Base-by-base conservation (phyloP, 2,113 vertebrate species). In the Leptobrachium ailaonicum region DNA sequence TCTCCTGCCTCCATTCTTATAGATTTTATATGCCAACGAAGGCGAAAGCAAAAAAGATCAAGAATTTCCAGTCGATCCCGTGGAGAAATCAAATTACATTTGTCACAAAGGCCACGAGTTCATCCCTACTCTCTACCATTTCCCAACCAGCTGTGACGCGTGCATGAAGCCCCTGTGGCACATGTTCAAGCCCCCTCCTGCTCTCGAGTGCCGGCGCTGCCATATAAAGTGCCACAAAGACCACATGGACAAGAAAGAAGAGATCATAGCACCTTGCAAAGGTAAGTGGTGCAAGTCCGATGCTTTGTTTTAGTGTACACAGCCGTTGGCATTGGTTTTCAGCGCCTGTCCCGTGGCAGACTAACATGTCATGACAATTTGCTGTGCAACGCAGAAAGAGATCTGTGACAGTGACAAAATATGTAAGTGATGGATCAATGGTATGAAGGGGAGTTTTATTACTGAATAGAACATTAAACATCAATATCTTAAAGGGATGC, bases 141-240 rank as follows among this genome's bases (percentile, higher is more conserved):
- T 99, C 82, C 97, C 97, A 76, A 96, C 97, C 79, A 98, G 96
- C 92, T 99, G 98, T 78, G 97, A 99, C 89, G 98, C 98, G 13
- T 99, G 98, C 84, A 98, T 98, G 92, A 99, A 99, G 87, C 97
- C 98, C 0, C 85, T 99, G 85, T 99, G 97, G 97, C 96, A 99
- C 84, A 97, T 99, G 96, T 99, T 99, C 87, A 99, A 99, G 83
- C 98, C 98, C 2, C 98, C 98, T 41, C 94, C 98, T n/a, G 98
- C 98, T 45, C 89, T 99, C 50, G 98, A 99, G 88, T 99, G 98
- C 83, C 95, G 97, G 13, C 96, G 98, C 86, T 99, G 98, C 90
- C 98, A 99, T 87, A 98, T 99, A 87, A 99, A 99, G 84, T 99
- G 97, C 90, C 98, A 99, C 88, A 99, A 98, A 84, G 98, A 99